Evolutionary conservation across 2,113 vertebrate species (phyloP).

Genomic region (Pseudorhombus dupliciocellatus): DNA sequence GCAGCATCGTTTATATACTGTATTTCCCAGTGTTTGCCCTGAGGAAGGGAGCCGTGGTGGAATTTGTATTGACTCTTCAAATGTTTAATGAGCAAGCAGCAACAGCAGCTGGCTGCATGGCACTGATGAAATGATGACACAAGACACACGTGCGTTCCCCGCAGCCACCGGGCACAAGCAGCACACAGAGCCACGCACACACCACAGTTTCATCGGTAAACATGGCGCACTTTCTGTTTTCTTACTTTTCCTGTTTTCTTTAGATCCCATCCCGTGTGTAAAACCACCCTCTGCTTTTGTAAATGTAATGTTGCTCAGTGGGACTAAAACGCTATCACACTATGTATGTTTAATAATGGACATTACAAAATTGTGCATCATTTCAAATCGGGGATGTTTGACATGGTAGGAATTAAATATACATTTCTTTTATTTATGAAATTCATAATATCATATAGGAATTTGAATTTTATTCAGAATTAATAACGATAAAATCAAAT

Average conservation of each 20-base stretch:
- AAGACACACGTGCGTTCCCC: constrained; percentile 41
- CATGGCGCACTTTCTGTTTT: neutral
- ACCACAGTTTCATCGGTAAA: neutral
- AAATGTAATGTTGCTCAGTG: neutral
- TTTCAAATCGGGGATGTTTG: neutral
- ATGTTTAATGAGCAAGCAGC: constrained; percentile 80
- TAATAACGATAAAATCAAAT: neutral
- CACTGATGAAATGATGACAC: constrained; percentile 65
- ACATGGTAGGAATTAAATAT: neutral
- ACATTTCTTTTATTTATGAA: neutral
- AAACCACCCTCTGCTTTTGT: neutral
- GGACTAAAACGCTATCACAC: neutral
- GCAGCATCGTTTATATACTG: constrained; percentile 64
- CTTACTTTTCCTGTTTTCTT: neutral
- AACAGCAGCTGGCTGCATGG: constrained; percentile 66
- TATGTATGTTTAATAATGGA: neutral
- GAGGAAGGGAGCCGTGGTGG: constrained; percentile 68
- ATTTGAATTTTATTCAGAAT: neutral
- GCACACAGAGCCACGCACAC: neutral
- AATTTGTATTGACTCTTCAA: constrained; percentile 80
- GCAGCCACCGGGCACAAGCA: constrained; percentile 27
- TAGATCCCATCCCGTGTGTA: neutral
- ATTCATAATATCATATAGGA: neutral
- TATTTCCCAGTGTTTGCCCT: constrained; percentile 74
- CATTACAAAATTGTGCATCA: too few species aligned